Percentiles rank a stretch among this genome's conserved stretches.
These are phyloP conservation scores for Siniperca obscura DNA, from an alignment of 2,797 vertebrate genomes.

Conservation along the genomic window DNA sequence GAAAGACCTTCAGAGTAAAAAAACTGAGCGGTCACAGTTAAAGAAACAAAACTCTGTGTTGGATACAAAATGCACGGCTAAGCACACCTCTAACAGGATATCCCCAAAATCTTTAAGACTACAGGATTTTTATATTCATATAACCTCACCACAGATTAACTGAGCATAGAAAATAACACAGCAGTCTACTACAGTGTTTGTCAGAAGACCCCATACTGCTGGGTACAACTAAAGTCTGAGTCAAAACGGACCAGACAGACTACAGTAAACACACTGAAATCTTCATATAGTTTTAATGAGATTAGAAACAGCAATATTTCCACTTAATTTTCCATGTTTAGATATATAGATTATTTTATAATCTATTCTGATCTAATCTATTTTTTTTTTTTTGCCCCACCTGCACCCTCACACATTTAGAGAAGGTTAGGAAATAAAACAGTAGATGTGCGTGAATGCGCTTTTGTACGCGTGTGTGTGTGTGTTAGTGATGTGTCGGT, in stretches of 20 bases:
- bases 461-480: background rate
- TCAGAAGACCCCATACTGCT: background rate
- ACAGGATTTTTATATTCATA: background rate
- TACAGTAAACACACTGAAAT: background rate
- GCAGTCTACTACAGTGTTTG: background rate
- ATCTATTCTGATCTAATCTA: too few species aligned
- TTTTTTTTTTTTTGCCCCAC: background rate
- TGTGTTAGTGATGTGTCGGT: too few species aligned
- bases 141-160: conserved; percentile 12
- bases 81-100: background rate
- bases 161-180: background rate
- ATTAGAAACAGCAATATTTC: background rate
- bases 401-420: background rate
- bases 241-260: background rate
- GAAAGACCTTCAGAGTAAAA: background rate
- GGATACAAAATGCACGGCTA: background rate
- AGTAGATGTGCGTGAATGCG: background rate
- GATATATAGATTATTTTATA: background rate
- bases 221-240: background rate
- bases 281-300: background rate
- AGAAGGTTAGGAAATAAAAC: background rate
- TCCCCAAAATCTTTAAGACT: background rate
- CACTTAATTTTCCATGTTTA: background rate
- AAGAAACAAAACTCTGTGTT: conserved; percentile 2
- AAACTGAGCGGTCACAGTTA: background rate